Conservation (phyloP, 2,888 invertebrate species). For the Netelia melanura region DNA sequence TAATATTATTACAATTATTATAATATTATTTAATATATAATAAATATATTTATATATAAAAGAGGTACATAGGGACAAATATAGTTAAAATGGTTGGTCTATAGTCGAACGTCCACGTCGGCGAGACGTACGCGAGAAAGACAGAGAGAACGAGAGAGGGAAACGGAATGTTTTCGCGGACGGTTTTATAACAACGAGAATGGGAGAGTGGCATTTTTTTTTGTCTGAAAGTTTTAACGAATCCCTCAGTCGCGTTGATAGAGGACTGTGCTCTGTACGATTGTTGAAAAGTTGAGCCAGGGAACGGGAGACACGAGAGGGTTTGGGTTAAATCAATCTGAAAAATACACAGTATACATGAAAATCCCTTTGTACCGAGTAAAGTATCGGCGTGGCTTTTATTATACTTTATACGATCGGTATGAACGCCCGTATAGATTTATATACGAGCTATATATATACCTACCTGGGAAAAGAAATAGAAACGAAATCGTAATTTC, state of each 20-base stretch:
- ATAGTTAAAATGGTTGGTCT: not conserved
- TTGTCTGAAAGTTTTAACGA: conserved; percentile 66
- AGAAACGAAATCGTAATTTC: conserved; percentile 48
- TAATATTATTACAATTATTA: too few species aligned
- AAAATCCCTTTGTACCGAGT: conserved; percentile 11
- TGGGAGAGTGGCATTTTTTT: conserved; percentile 2
- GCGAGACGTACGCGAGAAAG: not conserved
- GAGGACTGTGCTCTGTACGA: conserved; percentile 7
- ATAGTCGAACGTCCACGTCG: not conserved
- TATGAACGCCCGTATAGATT: not conserved
- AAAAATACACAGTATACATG: conserved; percentile 11
- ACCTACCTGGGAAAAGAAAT: not conserved
- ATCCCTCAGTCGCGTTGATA: conserved; percentile 48
- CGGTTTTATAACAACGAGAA: not conserved
- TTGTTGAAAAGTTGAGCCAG: not conserved
- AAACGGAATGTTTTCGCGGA: conserved; percentile 21
- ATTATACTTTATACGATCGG: not conserved
- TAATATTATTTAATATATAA: too few species aligned
- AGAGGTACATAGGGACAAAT: too few species aligned
- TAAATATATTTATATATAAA: not conserved
- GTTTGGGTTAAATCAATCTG: conserved; percentile 38
- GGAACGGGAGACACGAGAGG: conserved; percentile 13
- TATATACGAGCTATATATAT: not conserved
- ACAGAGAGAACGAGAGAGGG: not conserved
- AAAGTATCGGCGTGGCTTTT: conserved; percentile 29